Percentiles rank a stretch among this genome's conserved stretches.
Evolutionary conservation across 1,140 invertebrate genomes (phyloP).

Genomic region (Tetragonula clypearis): DNA sequence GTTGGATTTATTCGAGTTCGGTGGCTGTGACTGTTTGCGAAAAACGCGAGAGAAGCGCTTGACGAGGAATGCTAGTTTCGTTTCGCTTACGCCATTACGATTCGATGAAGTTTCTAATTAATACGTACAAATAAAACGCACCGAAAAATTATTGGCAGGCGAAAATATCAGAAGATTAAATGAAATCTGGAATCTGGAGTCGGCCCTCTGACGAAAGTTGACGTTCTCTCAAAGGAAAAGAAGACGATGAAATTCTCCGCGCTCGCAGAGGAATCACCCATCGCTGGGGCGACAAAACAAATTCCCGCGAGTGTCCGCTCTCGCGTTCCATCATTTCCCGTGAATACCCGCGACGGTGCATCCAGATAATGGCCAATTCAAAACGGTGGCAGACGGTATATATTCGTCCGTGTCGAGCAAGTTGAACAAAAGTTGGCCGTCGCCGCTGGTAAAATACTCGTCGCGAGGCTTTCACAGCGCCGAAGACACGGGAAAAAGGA

Average conservation of each 20-base stretch:
- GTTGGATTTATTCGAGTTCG: background rate
- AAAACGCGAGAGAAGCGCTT: background rate
- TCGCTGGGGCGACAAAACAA: background rate
- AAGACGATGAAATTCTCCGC: background rate
- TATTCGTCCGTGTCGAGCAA: background rate
- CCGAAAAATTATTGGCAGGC: too few relatives aligned
- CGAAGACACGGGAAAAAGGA: background rate
- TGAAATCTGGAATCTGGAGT: too few relatives aligned
- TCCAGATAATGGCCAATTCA: slow-evolving; percentile 10
- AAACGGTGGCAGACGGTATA: slow-evolving; percentile 7
- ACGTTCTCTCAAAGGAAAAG: background rate
- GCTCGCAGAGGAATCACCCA: background rate
- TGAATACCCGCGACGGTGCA: background rate
- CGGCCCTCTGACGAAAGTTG: background rate
- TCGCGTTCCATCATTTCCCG: background rate
- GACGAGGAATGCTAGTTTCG: too few relatives aligned
- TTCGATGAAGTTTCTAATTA: too few relatives aligned
- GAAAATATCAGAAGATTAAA: too few relatives aligned
- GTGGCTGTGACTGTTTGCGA: background rate
- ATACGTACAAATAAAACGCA: too few relatives aligned
- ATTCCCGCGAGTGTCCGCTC: background rate
- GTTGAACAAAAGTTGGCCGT: slow-evolving; percentile 5
- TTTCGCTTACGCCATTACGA: too few relatives aligned
- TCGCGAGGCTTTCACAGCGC: slow-evolving; percentile 23
- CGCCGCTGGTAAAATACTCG: slow-evolving; percentile 28